Percentiles rank a stretch among this genome's conserved stretches.
Evolutionary conservation across 2,113 vertebrate genomes (phyloP).

Genomic region (Paralichthys olivaceus): DNA sequence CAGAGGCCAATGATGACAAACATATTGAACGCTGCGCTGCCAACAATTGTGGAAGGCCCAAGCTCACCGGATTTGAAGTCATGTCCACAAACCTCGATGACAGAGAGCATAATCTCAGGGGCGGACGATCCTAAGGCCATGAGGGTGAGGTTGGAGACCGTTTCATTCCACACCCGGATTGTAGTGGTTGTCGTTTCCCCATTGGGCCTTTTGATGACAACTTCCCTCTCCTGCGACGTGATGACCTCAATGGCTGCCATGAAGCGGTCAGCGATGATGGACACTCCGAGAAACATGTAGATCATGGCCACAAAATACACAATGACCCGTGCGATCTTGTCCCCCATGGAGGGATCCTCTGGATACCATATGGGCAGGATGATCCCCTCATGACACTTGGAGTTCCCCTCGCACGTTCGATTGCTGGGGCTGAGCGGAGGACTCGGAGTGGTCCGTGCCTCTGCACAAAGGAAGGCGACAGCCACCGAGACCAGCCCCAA

Average conservation of each 20-base stretch:
- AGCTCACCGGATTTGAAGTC: conserved; percentile 92
- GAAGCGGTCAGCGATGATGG: conserved; percentile 98
- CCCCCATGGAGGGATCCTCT: conserved; percentile 97
- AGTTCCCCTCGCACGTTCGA: conserved; percentile 88
- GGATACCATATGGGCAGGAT: conserved; percentile 99
- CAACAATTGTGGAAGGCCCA: conserved; percentile 96
- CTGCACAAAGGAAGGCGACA: conserved; percentile 87
- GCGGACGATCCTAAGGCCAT: conserved; percentile 98
- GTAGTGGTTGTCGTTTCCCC: conserved; percentile 95
- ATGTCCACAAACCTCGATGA: conserved; percentile 97
- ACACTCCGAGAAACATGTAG: conserved; percentile 99
- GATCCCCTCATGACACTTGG: conserved; percentile 92
- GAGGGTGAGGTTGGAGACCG: conserved; percentile 96
- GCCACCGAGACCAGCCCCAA: conserved; percentile 92
- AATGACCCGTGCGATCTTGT: conserved; percentile 98
- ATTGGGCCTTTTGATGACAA: conserved; percentile 94
- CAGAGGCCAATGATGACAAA: conserved; percentile 98
- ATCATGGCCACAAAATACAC: conserved; percentile 99
- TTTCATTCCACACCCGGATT: conserved; percentile 97
- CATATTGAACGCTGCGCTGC: conserved; percentile 99
- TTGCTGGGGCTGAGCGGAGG: conserved; percentile 84
- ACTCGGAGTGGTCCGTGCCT: conserved; percentile 87
- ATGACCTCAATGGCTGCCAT: conserved; percentile 99
- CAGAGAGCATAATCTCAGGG: conserved; percentile 96
- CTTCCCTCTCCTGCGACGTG: conserved; percentile 96